phyloP scores from a whole-genome alignment of 2,888 invertebrate genomes.

The Chamaedrilus cognettii region DNA sequence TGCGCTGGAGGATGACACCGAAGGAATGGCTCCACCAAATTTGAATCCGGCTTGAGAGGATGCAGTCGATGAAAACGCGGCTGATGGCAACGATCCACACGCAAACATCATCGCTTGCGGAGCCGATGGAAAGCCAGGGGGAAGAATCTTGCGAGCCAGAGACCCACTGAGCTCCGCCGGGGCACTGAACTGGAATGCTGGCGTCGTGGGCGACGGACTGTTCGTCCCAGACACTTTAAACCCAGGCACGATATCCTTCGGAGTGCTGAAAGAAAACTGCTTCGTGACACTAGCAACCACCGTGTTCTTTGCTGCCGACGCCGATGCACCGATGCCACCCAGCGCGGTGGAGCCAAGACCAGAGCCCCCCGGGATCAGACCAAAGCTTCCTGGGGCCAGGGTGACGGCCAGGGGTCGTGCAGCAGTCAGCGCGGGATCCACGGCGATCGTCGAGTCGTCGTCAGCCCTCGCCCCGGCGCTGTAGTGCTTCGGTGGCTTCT shows the following conservation, averaged over 20 bases:
- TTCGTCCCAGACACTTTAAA: background rate
- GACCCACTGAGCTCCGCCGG: conserved; percentile 1
- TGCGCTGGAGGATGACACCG: background rate
- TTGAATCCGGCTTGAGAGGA: background rate
- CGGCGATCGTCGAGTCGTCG: background rate
- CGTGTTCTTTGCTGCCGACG: background rate
- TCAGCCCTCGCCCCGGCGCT: background rate
- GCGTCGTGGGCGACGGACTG: background rate
- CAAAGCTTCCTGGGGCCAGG: background rate
- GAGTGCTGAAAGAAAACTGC: background rate
- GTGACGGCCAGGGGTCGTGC: background rate
- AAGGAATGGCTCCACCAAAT: background rate
- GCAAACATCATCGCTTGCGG: no score
- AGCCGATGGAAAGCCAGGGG: conserved; percentile 7
- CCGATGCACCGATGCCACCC: background rate
- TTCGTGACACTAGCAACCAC: background rate
- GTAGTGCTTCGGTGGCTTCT: background rate
- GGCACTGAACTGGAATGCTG: background rate
- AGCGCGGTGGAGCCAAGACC: no score
- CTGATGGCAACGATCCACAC: background rate
- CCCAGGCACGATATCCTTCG: background rate
- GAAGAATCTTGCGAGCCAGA: no score
- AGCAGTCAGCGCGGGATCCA: background rate
- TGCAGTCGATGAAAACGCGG: background rate
- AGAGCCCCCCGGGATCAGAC: background rate